Conservation (phyloP, 2,888 invertebrate species). For the Philonicus albiceps region DNA sequence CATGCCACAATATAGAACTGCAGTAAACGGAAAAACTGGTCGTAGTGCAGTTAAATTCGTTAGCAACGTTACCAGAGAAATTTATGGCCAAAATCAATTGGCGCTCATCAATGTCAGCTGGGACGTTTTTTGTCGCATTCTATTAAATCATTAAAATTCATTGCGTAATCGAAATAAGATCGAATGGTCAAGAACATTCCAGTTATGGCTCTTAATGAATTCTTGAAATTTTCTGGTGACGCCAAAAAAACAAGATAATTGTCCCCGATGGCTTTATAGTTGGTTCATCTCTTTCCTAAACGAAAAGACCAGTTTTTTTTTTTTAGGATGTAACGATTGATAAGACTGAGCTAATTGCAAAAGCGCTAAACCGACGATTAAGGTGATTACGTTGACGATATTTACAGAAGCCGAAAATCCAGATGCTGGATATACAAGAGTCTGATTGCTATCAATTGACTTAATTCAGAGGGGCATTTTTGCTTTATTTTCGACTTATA, state of each 20-base stretch:
- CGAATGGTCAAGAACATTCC: conserved; percentile 38
- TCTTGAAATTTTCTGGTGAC: conserved; percentile 28
- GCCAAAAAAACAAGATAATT: conserved; percentile 28
- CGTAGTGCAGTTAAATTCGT: conserved; percentile 4
- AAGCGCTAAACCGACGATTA: not conserved
- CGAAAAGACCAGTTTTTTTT: not conserved
- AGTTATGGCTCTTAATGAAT: conserved; percentile 30
- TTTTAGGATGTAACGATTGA: not conserved
- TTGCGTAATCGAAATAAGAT: conserved; percentile 35
- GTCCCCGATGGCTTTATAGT: conserved; percentile 2
- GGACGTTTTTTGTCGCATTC: conserved; percentile 3
- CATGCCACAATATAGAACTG: not conserved
- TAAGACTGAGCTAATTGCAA: not conserved
- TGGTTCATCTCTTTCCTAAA: not conserved
- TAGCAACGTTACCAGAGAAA: not conserved
- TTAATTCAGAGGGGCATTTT: not conserved
- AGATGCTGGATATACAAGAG: not conserved
- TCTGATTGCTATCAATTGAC: not conserved
- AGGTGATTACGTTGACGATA: not conserved
- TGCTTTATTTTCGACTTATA: not conserved
- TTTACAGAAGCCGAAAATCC: not conserved
- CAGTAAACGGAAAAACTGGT: conserved; percentile 7
- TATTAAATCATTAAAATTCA: conserved; percentile 34
- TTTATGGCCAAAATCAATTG: conserved; percentile 39
- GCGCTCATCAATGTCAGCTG: conserved; percentile 9